phyloP scores from a whole-genome alignment of 2,888 invertebrate species.

The Agonum fuliginosum region DNA sequence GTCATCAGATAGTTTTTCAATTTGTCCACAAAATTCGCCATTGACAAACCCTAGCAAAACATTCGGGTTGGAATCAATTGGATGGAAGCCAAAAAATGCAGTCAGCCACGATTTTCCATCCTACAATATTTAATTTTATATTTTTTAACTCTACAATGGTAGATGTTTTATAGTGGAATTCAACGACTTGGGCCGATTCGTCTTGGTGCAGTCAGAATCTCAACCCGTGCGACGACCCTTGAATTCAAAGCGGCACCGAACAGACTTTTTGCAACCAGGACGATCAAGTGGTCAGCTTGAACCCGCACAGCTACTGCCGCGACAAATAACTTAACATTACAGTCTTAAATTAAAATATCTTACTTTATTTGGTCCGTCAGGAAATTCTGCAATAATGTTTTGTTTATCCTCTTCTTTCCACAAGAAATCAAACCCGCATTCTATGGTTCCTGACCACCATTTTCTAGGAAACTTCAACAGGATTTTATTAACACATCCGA shows the following conservation, averaged over 20 bases:
- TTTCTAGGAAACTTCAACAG: conserved; percentile 77
- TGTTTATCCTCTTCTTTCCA: conserved; percentile 76
- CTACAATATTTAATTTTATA: conserved; percentile 63
- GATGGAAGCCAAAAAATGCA: conserved; percentile 81
- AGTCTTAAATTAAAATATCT: conserved; percentile 58
- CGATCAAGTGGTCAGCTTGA: too few relatives aligned
- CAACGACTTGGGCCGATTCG: conserved; percentile 61
- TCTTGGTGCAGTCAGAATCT: too few relatives aligned
- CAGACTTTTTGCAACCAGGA: too few relatives aligned
- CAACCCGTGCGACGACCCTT: too few relatives aligned
- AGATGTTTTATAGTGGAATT: too few relatives aligned
- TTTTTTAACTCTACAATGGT: conserved; percentile 4
- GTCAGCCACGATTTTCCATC: conserved; percentile 77
- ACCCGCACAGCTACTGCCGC: too few relatives aligned
- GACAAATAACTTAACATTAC: too few relatives aligned
- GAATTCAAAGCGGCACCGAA: too few relatives aligned
- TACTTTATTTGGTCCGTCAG: conserved; percentile 65
- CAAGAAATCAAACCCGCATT: conserved; percentile 75
- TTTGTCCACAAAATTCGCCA: conserved; percentile 77
- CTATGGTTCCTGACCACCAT: conserved; percentile 77
- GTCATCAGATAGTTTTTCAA: conserved; percentile 78
- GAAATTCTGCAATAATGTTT: conserved; percentile 67
- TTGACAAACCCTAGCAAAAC: conserved; percentile 84
- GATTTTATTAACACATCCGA: conserved; percentile 82
- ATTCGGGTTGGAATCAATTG: conserved; percentile 78